Percentiles rank a stretch among this genome's conserved stretches.
Conservation (phyloP, 2,113 vertebrate genomes). For the Nibea coibor region DNA sequence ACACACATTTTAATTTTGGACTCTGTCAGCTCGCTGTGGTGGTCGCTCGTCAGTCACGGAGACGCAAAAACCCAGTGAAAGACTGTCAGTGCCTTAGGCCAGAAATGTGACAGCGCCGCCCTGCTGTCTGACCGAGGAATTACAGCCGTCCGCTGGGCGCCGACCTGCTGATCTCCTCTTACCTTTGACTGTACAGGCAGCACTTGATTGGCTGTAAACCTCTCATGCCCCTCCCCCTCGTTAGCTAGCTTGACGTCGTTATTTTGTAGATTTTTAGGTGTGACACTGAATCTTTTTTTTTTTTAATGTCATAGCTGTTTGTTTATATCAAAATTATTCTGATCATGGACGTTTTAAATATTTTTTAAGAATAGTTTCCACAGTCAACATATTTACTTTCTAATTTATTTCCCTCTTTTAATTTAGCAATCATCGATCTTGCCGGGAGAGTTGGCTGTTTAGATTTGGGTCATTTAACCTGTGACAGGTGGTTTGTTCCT, state of each 20-base stretch:
- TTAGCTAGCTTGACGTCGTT: neutral
- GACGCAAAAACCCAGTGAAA: neutral
- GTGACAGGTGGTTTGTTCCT: constrained; percentile 14
- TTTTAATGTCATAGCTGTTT: constrained; percentile 33
- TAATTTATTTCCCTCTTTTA: constrained; percentile 52
- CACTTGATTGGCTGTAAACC: constrained; percentile 7
- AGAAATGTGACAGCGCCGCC: constrained; percentile 13
- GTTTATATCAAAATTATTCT: constrained; percentile 25
- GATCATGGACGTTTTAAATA: neutral
- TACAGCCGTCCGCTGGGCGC: neutral
- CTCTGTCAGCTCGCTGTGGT: constrained; percentile 1
- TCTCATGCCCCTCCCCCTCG: neutral
- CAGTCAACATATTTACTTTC: constrained; percentile 25
- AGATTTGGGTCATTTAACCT: constrained; percentile 36
- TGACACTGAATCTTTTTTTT: constrained; percentile 32
- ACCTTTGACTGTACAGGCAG: constrained; percentile 13
- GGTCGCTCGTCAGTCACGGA: neutral
- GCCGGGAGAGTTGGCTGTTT: neutral
- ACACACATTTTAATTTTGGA: neutral
- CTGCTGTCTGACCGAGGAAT: constrained; percentile 19
- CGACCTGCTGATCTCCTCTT: neutral
- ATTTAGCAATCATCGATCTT: constrained; percentile 24
- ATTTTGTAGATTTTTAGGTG: constrained; percentile 16
- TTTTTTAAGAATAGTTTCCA: constrained; percentile 51
- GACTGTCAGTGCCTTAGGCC: constrained; percentile 64